phyloP scores from a whole-genome alignment of 2,797 vertebrate species.

The Pipistrellus pipistrellus region DNA sequence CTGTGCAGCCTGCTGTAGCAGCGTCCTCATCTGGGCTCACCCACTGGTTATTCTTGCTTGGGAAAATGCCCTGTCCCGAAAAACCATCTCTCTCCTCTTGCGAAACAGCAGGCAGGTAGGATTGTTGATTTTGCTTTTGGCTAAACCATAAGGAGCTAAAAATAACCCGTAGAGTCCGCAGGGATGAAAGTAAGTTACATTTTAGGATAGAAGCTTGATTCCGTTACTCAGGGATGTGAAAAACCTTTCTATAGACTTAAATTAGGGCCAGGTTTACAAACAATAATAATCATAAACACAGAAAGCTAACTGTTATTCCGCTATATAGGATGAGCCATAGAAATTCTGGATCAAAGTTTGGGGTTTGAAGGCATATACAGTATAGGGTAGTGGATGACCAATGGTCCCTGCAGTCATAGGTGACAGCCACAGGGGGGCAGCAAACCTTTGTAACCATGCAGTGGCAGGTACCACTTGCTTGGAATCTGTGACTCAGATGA shows the following conservation, averaged over 20 bases:
- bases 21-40: background rate
- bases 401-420: background rate
- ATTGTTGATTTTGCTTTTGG: conserved; percentile 27
- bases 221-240: background rate
- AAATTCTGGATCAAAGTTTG: background rate
- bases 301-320: background rate
- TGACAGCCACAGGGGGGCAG: background rate
- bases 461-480: fast-evolving
- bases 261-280: background rate
- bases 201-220: background rate
- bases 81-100: background rate
- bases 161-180: background rate
- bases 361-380: background rate
- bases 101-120: background rate
- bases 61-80: background rate
- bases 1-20: background rate
- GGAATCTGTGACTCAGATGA: background rate
- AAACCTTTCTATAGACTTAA: background rate
- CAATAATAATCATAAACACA: background rate
- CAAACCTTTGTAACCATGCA: background rate
- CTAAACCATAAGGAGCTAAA: conserved; percentile 4
- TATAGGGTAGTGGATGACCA: background rate
- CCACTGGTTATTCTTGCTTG: background rate
- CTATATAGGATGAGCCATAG: background rate
- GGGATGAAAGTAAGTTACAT: background rate